Evolutionary conservation across 2,113 vertebrate genomes (phyloP).

Genomic region (Seriola dumerili): DNA sequence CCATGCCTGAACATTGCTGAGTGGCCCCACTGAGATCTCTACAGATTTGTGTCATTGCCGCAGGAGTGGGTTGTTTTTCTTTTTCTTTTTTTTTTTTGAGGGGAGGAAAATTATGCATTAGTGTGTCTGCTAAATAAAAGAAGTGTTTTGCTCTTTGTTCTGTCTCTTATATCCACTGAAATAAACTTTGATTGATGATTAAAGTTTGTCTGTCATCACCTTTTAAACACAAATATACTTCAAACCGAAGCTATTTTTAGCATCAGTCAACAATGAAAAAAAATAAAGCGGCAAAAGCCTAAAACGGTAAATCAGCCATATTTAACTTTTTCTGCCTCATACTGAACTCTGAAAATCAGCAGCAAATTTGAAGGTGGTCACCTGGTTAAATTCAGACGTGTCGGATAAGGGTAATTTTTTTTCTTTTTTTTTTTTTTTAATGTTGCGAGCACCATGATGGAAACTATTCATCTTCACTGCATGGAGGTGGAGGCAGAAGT

Average conservation of each 20-base stretch:
- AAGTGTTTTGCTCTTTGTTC: conserved; percentile 31
- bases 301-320: conserved; percentile 12
- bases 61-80: background rate
- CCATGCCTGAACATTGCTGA: conserved; percentile 27
- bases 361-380: conserved; percentile 15
- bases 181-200: conserved; percentile 37
- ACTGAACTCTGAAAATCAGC: background rate
- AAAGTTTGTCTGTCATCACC: conserved; percentile 45
- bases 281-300: conserved; percentile 7
- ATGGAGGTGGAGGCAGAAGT: background rate
- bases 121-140: conserved; percentile 24
- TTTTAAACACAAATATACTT: conserved; percentile 36
- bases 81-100: conserved; percentile 11
- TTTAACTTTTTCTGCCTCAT: conserved; percentile 19
- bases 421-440: background rate
- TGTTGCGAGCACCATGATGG: background rate
- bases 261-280: conserved; percentile 27
- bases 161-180: conserved; percentile 26
- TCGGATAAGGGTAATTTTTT: background rate
- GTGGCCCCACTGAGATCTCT: conserved; percentile 57
- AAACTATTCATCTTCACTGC: conserved; percentile 7
- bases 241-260: conserved; percentile 55
- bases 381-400: conserved; percentile 23
- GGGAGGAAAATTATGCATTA: conserved; percentile 35
- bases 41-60: conserved; percentile 47